A percentile compares a stretch with the other conserved stretches of the same genome.
Conservation (phyloP, 2,888 invertebrate genomes). For the Malacosoma neustria region DNA sequence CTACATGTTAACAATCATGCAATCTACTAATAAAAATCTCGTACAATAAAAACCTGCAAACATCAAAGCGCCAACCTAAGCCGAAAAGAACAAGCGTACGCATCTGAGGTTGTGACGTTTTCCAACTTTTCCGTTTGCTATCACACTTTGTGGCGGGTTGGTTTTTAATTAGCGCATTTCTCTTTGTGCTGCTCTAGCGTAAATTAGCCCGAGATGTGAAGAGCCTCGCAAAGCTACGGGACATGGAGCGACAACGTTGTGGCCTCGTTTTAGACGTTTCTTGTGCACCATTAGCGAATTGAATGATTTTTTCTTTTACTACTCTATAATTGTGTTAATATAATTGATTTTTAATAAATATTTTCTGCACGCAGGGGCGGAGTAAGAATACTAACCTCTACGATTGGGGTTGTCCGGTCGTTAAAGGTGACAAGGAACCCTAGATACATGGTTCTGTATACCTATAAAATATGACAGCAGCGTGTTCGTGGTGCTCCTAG, state of each 20-base stretch:
- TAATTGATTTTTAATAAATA: too few relatives aligned
- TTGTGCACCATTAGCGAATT: slow-evolving; percentile 10
- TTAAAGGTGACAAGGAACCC: too few relatives aligned
- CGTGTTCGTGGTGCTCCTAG: too few relatives aligned
- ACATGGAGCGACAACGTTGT: neutral
- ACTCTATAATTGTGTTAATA: too few relatives aligned
- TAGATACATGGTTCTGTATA: too few relatives aligned
- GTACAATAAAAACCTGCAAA: slow-evolving; percentile 5
- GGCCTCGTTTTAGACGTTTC: slow-evolving; percentile 25
- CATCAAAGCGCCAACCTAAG: slow-evolving; percentile 2
- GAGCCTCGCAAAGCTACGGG: slow-evolving; percentile 15
- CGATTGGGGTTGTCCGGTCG: too few relatives aligned
- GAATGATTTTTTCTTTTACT: slow-evolving; percentile 1
- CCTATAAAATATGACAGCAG: too few relatives aligned
- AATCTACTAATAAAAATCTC: neutral
- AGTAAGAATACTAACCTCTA: too few relatives aligned
- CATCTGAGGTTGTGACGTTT: slow-evolving; percentile 4
- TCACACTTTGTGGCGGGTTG: slow-evolving; percentile 65
- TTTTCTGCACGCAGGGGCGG: too few relatives aligned
- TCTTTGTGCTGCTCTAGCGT: slow-evolving; percentile 54
- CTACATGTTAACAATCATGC: too few relatives aligned
- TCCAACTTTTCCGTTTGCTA: slow-evolving; percentile 37
- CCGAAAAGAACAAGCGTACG: slow-evolving; percentile 7
- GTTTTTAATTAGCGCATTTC: slow-evolving; percentile 71
- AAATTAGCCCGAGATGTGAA: slow-evolving; percentile 67